phyloP scores from a whole-genome alignment of 2,888 invertebrate species.

The Itoplectis maculator region DNA sequence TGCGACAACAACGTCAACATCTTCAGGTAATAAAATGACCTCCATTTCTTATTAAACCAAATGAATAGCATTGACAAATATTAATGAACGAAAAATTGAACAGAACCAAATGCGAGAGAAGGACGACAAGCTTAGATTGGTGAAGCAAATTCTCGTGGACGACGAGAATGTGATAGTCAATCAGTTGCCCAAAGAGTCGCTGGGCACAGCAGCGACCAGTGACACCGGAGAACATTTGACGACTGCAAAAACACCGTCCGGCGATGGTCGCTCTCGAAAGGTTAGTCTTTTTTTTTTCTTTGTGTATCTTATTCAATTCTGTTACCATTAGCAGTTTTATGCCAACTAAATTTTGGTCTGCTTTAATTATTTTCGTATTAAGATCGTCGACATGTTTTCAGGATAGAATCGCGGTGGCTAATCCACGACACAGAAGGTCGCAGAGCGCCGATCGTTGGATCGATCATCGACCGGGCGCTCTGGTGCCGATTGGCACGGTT shows the following conservation, averaged over 20 bases:
- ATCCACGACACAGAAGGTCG: conserved; percentile 92
- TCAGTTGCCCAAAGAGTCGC: conserved; percentile 65
- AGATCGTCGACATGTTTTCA: conserved; percentile 80
- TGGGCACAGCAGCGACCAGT: conserved; percentile 42
- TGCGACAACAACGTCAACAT: conserved; percentile 87
- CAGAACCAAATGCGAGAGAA: conserved; percentile 87
- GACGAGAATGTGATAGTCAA: conserved; percentile 79
- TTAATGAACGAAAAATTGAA: conserved; percentile 7
- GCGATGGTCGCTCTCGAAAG: conserved; percentile 69
- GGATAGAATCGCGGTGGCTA: conserved; percentile 88
- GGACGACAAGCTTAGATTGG: conserved; percentile 87
- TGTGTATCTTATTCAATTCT: not conserved
- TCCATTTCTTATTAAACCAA: not conserved
- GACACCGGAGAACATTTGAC: conserved; percentile 64
- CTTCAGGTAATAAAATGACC: conserved; percentile 82
- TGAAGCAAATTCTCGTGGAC: conserved; percentile 87
- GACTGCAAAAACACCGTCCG: conserved; percentile 70
- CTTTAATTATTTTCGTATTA: not conserved
- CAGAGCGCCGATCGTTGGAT: conserved; percentile 94
- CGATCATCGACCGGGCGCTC: conserved; percentile 93
- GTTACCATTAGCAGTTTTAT: too few relatives aligned
- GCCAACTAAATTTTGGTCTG: not conserved
- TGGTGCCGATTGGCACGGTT: conserved; percentile 95
- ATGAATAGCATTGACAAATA: not conserved
- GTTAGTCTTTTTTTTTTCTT: conserved; percentile 30